Evolutionary conservation across 64 coral and sea anemone genomes (phyloP).

Genomic region (Orbicella faveolata): DNA sequence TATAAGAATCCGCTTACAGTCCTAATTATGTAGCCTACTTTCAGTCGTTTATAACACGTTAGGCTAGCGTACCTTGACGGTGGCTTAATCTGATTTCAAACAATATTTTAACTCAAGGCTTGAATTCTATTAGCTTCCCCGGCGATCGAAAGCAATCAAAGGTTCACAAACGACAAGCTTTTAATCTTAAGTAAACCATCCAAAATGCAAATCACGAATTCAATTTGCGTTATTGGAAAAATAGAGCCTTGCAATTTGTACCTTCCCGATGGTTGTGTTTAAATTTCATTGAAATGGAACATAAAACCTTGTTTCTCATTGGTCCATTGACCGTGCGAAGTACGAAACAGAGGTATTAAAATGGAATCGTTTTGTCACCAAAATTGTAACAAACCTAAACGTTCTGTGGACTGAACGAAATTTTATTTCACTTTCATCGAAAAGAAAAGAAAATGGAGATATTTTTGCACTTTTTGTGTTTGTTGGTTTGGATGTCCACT

Average conservation of each 20-base stretch:
- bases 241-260: not conserved
- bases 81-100: too few relatives aligned
- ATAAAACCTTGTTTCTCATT: not conserved
- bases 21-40: too few relatives aligned
- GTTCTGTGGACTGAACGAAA: too few relatives aligned
- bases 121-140: not conserved
- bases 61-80: too few relatives aligned
- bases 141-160: not conserved
- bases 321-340: not conserved
- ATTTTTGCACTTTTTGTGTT: not conserved
- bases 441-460: not conserved
- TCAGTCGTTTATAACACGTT: too few relatives aligned
- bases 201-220: slow-evolving; percentile 4
- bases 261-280: not conserved
- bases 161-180: not conserved
- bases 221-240: not conserved
- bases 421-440: not conserved
- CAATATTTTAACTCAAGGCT: not conserved
- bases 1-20: too few relatives aligned
- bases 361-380: not conserved
- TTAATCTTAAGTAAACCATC: not conserved
- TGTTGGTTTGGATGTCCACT: too few relatives aligned
- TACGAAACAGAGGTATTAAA: not conserved
- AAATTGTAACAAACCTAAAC: not conserved
- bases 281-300: not conserved